These are phyloP conservation scores for Hydra vulgaris DNA, from an alignment of 30 jellyfish, hydroid and myxozoan genomes.

Conservation along the genomic window DNA sequence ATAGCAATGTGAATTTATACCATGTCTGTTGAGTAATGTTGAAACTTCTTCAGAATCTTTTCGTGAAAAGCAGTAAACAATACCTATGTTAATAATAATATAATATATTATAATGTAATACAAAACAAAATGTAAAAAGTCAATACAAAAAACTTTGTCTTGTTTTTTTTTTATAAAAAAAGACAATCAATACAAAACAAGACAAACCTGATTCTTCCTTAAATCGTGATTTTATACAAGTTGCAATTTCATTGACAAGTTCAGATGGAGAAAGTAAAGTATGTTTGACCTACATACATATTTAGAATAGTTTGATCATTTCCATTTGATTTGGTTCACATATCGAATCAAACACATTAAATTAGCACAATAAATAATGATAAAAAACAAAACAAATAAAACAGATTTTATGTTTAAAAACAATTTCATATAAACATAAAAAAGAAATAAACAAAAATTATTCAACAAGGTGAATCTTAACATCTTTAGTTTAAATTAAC, in stretches of 20 bases:
- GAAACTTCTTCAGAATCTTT: slow-evolving; percentile 70
- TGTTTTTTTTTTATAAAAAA: no score
- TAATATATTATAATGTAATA: no score
- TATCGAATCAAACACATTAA: no score
- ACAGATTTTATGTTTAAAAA: no score
- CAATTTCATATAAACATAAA: not conserved
- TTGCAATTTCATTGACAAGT: slow-evolving; percentile 23
- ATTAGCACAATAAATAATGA: no score
- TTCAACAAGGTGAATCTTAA: not conserved
- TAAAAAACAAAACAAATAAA: not conserved
- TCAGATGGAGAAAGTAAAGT: not conserved
- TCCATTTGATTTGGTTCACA: no score
- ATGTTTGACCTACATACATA: slow-evolving; percentile 22
- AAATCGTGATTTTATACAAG: slow-evolving; percentile 12
- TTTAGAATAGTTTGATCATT: no score
- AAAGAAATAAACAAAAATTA: not conserved
- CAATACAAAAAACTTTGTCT: no score
- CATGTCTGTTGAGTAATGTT: slow-evolving; percentile 28
- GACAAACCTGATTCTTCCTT: slow-evolving; percentile 34
- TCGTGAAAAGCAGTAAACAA: slow-evolving; percentile 82
- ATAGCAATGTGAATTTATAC: slow-evolving; percentile 57
- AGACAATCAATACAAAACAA: no score
- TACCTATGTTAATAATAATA: slow-evolving; percentile 45
- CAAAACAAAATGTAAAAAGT: no score
- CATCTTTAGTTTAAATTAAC: no score